A percentile compares a stretch with the other conserved stretches of the same genome.
These are phyloP conservation scores for Drosophila stalkeri DNA, from an alignment of 2,888 invertebrate species.

Conservation along the genomic window DNA sequence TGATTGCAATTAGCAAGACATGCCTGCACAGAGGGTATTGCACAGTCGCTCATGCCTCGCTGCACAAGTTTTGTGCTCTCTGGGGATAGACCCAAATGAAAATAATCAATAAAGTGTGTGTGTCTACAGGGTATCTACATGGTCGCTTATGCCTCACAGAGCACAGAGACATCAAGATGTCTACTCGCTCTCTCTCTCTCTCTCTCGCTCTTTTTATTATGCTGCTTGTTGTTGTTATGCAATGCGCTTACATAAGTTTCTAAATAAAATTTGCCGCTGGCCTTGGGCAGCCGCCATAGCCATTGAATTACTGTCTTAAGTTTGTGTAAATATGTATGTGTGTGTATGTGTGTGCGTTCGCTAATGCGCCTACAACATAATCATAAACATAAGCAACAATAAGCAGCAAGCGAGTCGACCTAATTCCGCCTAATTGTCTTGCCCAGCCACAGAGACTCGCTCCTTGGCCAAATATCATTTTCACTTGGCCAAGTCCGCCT, in stretches of 20 bases:
- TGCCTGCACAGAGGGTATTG: background rate
- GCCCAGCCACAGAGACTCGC: slow-evolving; percentile 14
- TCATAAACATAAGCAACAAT: slow-evolving; percentile 63
- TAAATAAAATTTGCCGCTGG: slow-evolving; percentile 54
- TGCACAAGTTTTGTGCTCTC: background rate
- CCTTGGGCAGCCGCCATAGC: slow-evolving; percentile 27
- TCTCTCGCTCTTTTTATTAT: background rate
- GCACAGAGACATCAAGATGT: background rate
- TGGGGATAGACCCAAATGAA: background rate
- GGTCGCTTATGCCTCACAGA: background rate
- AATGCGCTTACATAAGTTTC: slow-evolving; percentile 40
- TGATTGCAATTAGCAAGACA: background rate
- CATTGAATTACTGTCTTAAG: slow-evolving; percentile 13
- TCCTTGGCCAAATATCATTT: slow-evolving; percentile 23
- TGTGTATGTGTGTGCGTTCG: slow-evolving; percentile 21
- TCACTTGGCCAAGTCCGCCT: slow-evolving; percentile 14
- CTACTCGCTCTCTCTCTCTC: background rate
- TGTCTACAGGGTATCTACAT: background rate
- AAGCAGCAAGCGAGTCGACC: slow-evolving; percentile 35
- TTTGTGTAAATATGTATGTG: background rate
- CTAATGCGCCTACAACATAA: slow-evolving; percentile 66
- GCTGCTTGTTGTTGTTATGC: slow-evolving; percentile 24
- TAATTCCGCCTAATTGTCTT: slow-evolving; percentile 82
- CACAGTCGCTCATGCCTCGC: background rate
- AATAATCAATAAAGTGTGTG: background rate